Percentiles rank a stretch among this genome's conserved stretches.
These are phyloP conservation scores for Saturnia pavonia DNA, from an alignment of 2,888 invertebrate genomes.

Conservation along the genomic window DNA sequence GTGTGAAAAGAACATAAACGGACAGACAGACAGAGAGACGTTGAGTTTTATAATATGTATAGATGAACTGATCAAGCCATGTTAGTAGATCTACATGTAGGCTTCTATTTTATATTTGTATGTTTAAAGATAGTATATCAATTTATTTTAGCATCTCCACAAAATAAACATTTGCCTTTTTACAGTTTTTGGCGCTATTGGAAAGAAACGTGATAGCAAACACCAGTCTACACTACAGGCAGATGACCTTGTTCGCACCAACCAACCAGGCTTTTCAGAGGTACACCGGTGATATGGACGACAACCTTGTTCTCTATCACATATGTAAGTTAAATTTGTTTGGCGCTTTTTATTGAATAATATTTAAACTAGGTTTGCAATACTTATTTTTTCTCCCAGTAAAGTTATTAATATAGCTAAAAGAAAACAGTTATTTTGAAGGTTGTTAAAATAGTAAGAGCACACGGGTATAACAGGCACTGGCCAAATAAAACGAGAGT, in stretches of 20 bases:
- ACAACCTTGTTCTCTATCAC: constrained; percentile 88
- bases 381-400: background rate
- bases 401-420: too few relatives aligned
- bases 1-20: too few relatives aligned
- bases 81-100: background rate
- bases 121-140: background rate
- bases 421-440: background rate
- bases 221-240: constrained; percentile 86
- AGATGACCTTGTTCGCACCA: constrained; percentile 94
- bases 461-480: background rate
- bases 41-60: too few relatives aligned
- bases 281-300: constrained; percentile 82
- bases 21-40: too few relatives aligned
- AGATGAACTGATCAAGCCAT: background rate
- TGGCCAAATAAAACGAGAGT: background rate
- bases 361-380: background rate
- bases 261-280: constrained; percentile 93
- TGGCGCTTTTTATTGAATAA: background rate
- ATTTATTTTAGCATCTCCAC: background rate
- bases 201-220: constrained; percentile 88
- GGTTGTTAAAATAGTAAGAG: background rate
- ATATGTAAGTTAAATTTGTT: constrained; percentile 86
- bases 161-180: constrained; percentile 39
- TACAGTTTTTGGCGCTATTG: constrained; percentile 89
- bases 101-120: background rate